phyloP scores from a whole-genome alignment of 1,140 invertebrate species.

The Metopolophium dirhodum region DNA sequence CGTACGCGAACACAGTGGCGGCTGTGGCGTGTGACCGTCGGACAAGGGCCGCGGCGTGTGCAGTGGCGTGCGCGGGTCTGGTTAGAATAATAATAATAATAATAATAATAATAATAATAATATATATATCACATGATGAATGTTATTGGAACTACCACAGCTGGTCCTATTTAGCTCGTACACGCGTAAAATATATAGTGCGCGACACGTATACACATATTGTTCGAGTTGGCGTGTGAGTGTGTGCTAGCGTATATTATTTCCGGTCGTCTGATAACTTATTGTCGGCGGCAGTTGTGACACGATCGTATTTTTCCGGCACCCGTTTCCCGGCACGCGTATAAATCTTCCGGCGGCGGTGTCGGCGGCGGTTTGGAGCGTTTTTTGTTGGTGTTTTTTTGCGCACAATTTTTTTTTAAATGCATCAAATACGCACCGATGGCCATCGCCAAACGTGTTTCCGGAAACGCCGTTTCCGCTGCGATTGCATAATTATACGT shows the following conservation, averaged over 20 bases:
- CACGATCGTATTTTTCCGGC: conserved; percentile 19
- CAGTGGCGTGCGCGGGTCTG: not conserved
- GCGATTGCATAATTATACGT: not conserved
- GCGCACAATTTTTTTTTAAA: not conserved
- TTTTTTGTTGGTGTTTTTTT: not conserved
- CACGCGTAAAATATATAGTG: not conserved
- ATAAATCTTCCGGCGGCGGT: not conserved
- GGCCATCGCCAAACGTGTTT: not conserved
- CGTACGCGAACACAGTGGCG: not conserved
- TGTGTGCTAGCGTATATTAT: not conserved
- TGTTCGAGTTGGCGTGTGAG: not conserved
- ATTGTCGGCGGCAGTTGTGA: not conserved
- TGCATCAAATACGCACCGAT: not conserved
- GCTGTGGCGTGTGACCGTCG: not conserved
- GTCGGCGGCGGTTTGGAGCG: not conserved
- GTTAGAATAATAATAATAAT: not conserved
- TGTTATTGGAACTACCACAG: conserved; percentile 21
- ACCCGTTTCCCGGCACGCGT: not conserved
- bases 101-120: not conserved
- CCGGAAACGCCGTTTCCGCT: not conserved
- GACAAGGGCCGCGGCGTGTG: not conserved
- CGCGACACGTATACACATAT: not conserved
- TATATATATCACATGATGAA: not conserved
- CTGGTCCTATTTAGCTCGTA: not conserved
- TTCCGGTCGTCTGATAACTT: conserved; percentile 36